Evolutionary conservation across 2,113 vertebrate genomes (phyloP), one percentile per base, ranked within the genome.

Genomic region (Apaloderma vittatum): DNA sequence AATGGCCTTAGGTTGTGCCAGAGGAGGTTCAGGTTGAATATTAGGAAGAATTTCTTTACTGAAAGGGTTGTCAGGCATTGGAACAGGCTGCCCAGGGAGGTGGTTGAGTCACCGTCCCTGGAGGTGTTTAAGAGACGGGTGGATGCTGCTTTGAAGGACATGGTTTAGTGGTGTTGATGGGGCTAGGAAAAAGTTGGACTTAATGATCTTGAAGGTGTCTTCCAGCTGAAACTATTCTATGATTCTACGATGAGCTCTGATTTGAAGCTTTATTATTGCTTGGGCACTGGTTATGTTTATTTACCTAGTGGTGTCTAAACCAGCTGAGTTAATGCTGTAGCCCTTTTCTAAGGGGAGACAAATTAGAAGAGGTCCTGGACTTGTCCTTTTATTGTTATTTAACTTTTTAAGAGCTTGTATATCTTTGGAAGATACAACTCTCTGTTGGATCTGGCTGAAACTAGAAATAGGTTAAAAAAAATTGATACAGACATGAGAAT

Each of bases 181-280:
- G 40, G 40, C 40, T 40, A 40, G 40, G 40, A 40, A 40, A 40
- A 40, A 12, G 40, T 40, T 40, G 40, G 40, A 40, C 40, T 40
- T 12, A 12, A 12, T 40, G 11, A 40, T 40, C 40, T 40, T 40
- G 40, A 40, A 40, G 40, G 40, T 40, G 40, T 40, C 40, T 40
- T 40, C 40, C 11, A 40, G 40, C 40, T 40, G 40, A 40, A 40
- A 40, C 40, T 40, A 40, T 40, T 40, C 40, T 40, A 40, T 40
- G 40, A 40, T 40, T n/a, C n/a, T n/a, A n/a, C n/a, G n/a, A 0
- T 8, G 67, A 75, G 16, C 1, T 3, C 45, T 37, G 54, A 19
- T 65, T 57, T 68, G 63, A 76, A 74, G 46, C 63, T 86, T 49
- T 61, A 14, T 66, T 66, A 20, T 46, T 65, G 37, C 13, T 76